Conservation (phyloP, 2,797 vertebrate genomes). For the Somateria mollissima region DNA sequence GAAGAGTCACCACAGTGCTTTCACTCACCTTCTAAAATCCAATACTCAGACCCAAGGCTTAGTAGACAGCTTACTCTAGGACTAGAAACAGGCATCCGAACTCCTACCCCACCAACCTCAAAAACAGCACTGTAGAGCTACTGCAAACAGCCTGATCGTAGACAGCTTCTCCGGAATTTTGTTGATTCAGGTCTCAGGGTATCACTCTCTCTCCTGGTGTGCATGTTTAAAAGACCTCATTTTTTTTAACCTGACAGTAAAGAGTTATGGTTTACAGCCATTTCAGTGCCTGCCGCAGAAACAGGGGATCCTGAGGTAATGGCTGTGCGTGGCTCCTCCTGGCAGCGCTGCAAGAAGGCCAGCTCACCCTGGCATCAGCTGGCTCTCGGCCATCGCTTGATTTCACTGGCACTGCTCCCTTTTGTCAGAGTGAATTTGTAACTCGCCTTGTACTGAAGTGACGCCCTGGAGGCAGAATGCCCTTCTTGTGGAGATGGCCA, state of each 20-base stretch:
- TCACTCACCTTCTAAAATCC: not conserved
- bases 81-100: not conserved
- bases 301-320: not conserved
- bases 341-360: not conserved
- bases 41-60: not conserved
- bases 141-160: not conserved
- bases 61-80: not conserved
- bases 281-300: not conserved
- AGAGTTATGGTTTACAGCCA: accelerated
- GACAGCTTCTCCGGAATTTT: not conserved
- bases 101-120: not conserved
- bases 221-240: accelerated
- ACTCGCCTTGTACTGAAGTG: conserved; percentile 2
- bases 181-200: not conserved
- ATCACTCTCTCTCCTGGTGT: not conserved
- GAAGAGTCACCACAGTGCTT: not conserved
- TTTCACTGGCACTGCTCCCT: not conserved
- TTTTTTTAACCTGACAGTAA: not conserved
- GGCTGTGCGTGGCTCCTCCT: not conserved
- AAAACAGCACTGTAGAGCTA: accelerated
- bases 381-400: not conserved
- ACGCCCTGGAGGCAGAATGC: conserved; percentile 12
- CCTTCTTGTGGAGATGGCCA: conserved; percentile 10
- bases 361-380: not conserved
- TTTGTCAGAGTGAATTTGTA: conserved; percentile 54